Base-by-base conservation (phyloP, 2,797 vertebrate species). In the Lutjanus campechanus region DNA sequence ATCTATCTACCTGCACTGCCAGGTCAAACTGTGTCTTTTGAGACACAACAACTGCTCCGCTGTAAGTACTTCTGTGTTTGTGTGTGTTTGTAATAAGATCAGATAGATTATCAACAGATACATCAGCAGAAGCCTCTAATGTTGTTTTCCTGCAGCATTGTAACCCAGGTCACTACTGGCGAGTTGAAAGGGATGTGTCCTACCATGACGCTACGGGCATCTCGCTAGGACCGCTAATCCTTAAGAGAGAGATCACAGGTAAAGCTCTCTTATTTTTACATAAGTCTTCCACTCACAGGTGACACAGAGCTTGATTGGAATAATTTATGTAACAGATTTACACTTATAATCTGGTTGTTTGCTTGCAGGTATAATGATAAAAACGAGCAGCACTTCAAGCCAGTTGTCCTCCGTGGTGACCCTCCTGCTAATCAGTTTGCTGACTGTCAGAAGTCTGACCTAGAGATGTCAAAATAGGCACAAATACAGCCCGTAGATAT, bases 1-100 rank as follows among this genome's bases (percentile, higher is more conserved):
- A 49, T 60, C 76, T 9, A 44, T 95, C 50, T 92, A 71, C 77
- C 15, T 94, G 73, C 92, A 95, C 71, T 95, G 94, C 25, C 71
- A 76, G 4, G 47, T 92, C 55, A 89, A 89, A 36, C 71, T 94
- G 51, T 94, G 93, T 81, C 86, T 91, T 49, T 13, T 79, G 58
- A 62, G 22, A 0, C 0, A 69, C 40, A 82, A 71, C 19, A 66
- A 86, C 58, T 95, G 94, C 70, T 69, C 81, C 10, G 36, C 85
- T 81, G 93, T 91, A 86, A 0, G 88, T 76, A 53, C 1, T 0
- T 15, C 11, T 47, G 1, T 78, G 5, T 56, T 51, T 73, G 25
- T 58, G 19, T 22, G 19, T 20, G 9, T 56, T 54, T 60, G 2
- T 16, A 40, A 8, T 19, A 0, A n/a, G 2, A 50, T 25, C 4